These are phyloP conservation scores for Rapana venosa DNA, from an alignment of 2,888 invertebrate genomes.

Conservation along the genomic window DNA sequence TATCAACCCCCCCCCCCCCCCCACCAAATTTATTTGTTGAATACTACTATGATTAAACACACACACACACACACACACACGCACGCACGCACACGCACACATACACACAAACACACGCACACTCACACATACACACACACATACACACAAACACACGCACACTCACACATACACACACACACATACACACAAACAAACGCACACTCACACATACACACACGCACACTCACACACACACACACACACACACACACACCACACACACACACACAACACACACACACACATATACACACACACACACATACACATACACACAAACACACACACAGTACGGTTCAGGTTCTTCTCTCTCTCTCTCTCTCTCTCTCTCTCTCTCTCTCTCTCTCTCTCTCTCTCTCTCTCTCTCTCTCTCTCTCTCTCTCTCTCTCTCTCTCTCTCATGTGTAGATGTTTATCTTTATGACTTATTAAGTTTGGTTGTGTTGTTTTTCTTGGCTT, in stretches of 20 bases:
- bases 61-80: conserved; percentile 17
- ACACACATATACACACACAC: neutral
- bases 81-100: neutral
- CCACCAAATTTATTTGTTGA: no score
- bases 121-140: neutral
- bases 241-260: neutral
- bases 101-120: neutral
- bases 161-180: neutral
- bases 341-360: no score
- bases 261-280: no score
- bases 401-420: no score
- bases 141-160: neutral
- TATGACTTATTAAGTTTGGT: no score
- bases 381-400: no score
- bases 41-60: no score
- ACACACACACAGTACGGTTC: neutral
- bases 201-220: neutral
- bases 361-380: no score
- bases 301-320: neutral
- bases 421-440: no score
- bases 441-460: no score
- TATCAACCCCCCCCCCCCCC: no score
- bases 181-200: neutral
- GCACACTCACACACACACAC: neutral
- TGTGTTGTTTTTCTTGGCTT: no score